Percentiles rank a stretch among this genome's conserved stretches.
Evolutionary conservation across 1,140 invertebrate genomes (phyloP).

Genomic region (Theocolax elegans): DNA sequence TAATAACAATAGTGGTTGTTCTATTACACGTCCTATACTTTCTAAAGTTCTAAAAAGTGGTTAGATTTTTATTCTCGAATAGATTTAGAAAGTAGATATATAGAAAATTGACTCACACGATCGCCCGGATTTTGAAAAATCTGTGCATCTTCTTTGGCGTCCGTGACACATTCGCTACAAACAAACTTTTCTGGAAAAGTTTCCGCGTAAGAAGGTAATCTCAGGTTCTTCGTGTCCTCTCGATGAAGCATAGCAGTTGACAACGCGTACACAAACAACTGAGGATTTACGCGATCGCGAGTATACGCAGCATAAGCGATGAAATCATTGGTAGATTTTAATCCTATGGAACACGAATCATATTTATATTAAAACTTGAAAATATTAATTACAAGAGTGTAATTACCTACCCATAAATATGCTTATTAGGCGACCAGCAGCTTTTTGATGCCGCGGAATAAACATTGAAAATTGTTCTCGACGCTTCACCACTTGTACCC

Average conservation of each 20-base stretch:
- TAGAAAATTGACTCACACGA: conserved; percentile 65
- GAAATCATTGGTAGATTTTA: conserved; percentile 77
- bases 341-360: conserved; percentile 60
- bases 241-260: conserved; percentile 81
- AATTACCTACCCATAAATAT: conserved; percentile 73
- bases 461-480: conserved; percentile 76
- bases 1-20: too few species aligned
- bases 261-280: conserved; percentile 81
- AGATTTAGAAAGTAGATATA: too few species aligned
- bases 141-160: conserved; percentile 74
- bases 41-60: too few species aligned
- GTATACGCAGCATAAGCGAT: conserved; percentile 76
- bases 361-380: too few species aligned
- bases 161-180: conserved; percentile 75
- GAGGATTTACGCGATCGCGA: conserved; percentile 79
- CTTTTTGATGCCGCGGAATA: conserved; percentile 75
- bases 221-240: conserved; percentile 76
- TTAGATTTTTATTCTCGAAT: too few species aligned
- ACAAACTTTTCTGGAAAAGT: conserved; percentile 84
- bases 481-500: conserved; percentile 35
- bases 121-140: conserved; percentile 70
- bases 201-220: conserved; percentile 76
- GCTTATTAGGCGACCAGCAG: conserved; percentile 77
- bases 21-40: too few species aligned
- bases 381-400: too few species aligned